Evolutionary conservation across 1,140 invertebrate genomes (phyloP), one percentile per base, ranked within the genome.

Genomic region (Drosophila pallidifrons): DNA sequence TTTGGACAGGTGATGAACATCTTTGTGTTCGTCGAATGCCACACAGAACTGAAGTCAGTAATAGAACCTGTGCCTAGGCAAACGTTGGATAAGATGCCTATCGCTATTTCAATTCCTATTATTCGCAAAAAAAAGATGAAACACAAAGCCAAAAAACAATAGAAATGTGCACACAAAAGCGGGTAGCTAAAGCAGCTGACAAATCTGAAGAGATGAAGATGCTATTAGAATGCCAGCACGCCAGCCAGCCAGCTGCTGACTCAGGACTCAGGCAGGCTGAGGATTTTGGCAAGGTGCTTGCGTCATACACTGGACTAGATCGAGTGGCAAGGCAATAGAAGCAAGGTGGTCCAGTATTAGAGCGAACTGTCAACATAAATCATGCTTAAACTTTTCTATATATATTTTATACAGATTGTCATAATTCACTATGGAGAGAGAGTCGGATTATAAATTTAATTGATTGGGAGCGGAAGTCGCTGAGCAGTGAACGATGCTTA

Each of bases 401-500:
- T 70, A 25, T 35, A 45, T 59, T 35, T 15, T 66, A 69, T 59
- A 69, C 45, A 79, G 60, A 75, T 85, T 79, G 81, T 89, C 85
- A 88, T 88, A 85, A 85, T 76, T 89, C 59, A 57, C 5, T 11
- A 13, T 4, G 20, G 20, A 46, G 13, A 30, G 46, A 66, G 5
- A 55, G 30, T 74, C 38, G 35, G n/a, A 49, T 52, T 68, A 2
- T 45, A 45, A 45, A 60, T 81, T 79, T 81, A 89, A 88, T 88
- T 83, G 85, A 89, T 81, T 79, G 81, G 81, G 77, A 87, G 71
- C 90, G 89, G 90, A 91, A 91, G 80, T 91, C 68, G 75, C 60
- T 54, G 55, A 72, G 61, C 52, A 68, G 38, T 43, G 51, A 41
- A 10, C 38, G 38, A 41, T 41, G 11, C 38, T 41, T 41, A 41